These are phyloP conservation scores for Charina bottae DNA, from an alignment of 2,113 vertebrate species.

Conservation along the genomic window DNA sequence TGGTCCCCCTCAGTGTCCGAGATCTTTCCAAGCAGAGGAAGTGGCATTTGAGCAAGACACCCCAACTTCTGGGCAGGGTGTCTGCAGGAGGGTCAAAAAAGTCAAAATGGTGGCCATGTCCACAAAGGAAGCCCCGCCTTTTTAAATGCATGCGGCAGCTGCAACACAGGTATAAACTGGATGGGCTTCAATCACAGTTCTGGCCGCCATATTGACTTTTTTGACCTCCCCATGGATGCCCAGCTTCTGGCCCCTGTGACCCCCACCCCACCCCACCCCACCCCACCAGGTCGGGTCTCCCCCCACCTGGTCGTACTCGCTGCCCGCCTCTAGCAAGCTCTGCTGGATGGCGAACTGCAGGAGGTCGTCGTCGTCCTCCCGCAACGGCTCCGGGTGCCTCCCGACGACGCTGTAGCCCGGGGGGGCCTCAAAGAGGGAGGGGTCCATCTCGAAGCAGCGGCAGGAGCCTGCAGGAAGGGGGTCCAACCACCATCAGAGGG, in stretches of 20 bases:
- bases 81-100: no score
- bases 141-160: background rate
- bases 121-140: no score
- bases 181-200: background rate
- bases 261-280: no score
- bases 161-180: no score
- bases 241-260: background rate
- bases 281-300: fast-evolving
- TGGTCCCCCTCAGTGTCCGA: no score
- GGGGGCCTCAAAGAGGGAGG: slow-evolving; percentile 89
- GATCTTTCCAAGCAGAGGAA: no score
- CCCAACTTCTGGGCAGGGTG: no score
- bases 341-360: slow-evolving; percentile 98
- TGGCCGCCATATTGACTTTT: background rate
- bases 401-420: slow-evolving; percentile 91
- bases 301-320: slow-evolving; percentile 93
- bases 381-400: slow-evolving; percentile 85
- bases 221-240: background rate
- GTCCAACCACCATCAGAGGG: background rate
- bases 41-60: no score
- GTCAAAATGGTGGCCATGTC: no score
- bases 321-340: slow-evolving; percentile 94
- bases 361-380: slow-evolving; percentile 91
- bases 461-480: slow-evolving; percentile 79
- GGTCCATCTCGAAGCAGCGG: slow-evolving; percentile 89